Conservation (phyloP, 2,888 invertebrate species). For the Acrocyrtus sp. region DNA sequence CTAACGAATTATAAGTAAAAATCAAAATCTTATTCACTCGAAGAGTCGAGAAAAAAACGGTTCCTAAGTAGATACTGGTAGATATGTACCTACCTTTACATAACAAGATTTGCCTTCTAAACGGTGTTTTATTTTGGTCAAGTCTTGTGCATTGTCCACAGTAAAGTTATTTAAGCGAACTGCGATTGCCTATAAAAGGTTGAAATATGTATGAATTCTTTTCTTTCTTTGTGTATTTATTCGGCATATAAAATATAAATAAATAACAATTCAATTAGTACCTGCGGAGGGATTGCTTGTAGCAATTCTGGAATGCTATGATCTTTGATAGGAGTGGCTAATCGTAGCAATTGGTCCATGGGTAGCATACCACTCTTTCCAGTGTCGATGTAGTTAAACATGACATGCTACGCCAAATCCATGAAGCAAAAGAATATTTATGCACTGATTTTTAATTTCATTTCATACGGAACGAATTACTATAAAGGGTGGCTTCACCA, state of each 20-base stretch:
- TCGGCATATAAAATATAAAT: too few relatives aligned
- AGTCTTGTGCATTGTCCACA: neutral
- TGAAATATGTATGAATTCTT: too few relatives aligned
- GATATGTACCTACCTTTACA: constrained; percentile 14
- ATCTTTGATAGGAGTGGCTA: neutral
- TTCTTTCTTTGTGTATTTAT: too few relatives aligned
- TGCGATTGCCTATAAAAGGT: constrained; percentile 1
- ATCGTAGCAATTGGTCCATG: neutral
- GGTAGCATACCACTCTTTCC: constrained; percentile 4
- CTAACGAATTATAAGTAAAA: too few relatives aligned
- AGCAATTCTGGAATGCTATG: constrained; percentile 7
- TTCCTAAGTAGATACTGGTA: too few relatives aligned
- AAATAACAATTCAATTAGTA: neutral
- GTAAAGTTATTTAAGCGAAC: neutral
- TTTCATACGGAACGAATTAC: too few relatives aligned
- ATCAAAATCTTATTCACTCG: too few relatives aligned
- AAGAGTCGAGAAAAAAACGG: too few relatives aligned
- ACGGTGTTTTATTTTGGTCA: neutral
- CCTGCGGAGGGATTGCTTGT: neutral
- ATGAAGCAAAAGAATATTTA: too few relatives aligned
- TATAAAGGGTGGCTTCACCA: too few relatives aligned
- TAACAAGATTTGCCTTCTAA: constrained; percentile 9
- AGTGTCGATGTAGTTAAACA: constrained; percentile 18
- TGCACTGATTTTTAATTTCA: too few relatives aligned
- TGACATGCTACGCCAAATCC: too few relatives aligned